Evolutionary conservation across 2,113 vertebrate species (phyloP).

Genomic region (Etheostoma cragini): DNA sequence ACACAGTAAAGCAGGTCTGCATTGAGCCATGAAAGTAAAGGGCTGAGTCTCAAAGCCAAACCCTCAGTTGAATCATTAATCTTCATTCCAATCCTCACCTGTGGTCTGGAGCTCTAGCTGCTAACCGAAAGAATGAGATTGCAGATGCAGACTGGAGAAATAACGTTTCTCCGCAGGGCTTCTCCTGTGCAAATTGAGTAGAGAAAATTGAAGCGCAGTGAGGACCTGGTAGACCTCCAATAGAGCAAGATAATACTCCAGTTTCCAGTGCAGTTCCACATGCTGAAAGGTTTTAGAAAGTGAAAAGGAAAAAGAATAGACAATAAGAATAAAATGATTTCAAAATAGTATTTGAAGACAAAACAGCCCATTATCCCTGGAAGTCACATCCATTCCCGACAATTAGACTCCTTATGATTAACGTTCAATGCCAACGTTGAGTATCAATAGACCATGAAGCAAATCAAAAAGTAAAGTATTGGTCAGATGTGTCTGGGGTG

Average conservation of each 20-base stretch:
- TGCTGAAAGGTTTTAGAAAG: not conserved
- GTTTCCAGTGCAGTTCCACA: conserved; percentile 1
- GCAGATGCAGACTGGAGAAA: conserved; percentile 9
- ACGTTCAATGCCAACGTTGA: not conserved
- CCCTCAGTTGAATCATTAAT: conserved; percentile 42
- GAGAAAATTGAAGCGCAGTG: conserved; percentile 21
- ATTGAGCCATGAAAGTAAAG: conserved; percentile 9
- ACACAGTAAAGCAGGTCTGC: conserved; percentile 2
- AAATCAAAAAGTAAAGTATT: not conserved
- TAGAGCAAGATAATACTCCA: conserved; percentile 8
- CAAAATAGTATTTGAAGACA: not conserved
- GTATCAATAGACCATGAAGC: not conserved
- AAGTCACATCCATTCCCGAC: not conserved
- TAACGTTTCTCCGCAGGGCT: conserved; percentile 29
- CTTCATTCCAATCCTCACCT: conserved; percentile 49
- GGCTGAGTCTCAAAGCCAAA: conserved; percentile 34
- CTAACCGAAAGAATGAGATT: conserved; percentile 27
- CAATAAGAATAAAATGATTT: not conserved
- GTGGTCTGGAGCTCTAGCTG: conserved; percentile 25
- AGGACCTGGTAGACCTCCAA: conserved; percentile 4
- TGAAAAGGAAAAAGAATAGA: not conserved
- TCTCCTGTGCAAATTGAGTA: conserved; percentile 31
- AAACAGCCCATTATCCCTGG: not conserved
- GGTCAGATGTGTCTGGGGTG: too few species aligned
- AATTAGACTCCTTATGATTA: not conserved